phyloP scores from a whole-genome alignment of 1,140 invertebrate species.

The Psix sp. region DNA sequence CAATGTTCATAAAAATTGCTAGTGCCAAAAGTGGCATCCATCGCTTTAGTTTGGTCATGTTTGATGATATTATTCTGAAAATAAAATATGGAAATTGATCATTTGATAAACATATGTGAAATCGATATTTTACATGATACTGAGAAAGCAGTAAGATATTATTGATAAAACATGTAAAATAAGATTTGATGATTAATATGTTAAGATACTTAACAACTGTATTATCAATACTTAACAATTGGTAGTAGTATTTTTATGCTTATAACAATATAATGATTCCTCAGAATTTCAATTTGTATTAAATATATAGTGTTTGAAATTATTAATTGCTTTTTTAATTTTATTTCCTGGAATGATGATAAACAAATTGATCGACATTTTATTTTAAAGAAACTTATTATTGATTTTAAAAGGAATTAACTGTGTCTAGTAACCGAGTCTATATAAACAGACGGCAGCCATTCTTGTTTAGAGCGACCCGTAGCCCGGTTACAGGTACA shows the following conservation, averaged over 20 bases:
- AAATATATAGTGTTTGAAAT: too few species aligned
- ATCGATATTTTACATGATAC: too few species aligned
- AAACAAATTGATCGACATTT: background rate
- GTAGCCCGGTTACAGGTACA: conserved; percentile 54
- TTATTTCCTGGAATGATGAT: too few species aligned
- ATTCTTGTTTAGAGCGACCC: conserved; percentile 56
- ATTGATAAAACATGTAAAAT: too few species aligned
- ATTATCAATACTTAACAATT: too few species aligned
- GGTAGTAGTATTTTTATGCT: too few species aligned
- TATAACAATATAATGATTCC: too few species aligned
- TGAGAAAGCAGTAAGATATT: too few species aligned
- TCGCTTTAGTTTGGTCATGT: conserved; percentile 62
- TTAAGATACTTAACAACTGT: too few species aligned
- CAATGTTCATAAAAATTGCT: conserved; percentile 59
- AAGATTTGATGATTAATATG: too few species aligned
- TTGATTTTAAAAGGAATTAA: conserved; percentile 47
- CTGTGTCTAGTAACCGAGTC: conserved; percentile 50
- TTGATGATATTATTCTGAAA: conserved; percentile 56
- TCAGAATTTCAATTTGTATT: too few species aligned
- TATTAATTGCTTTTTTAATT: too few species aligned
- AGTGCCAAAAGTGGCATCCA: conserved; percentile 64
- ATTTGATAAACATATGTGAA: conserved; percentile 1
- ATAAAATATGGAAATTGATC: conserved; percentile 18
- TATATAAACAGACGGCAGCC: conserved; percentile 56
- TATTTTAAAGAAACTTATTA: conserved; percentile 4